Evolutionary conservation across 1,140 invertebrate species (phyloP), one percentile per base, ranked within the genome.

Genomic region (Pogonomyrmex californicus): DNA sequence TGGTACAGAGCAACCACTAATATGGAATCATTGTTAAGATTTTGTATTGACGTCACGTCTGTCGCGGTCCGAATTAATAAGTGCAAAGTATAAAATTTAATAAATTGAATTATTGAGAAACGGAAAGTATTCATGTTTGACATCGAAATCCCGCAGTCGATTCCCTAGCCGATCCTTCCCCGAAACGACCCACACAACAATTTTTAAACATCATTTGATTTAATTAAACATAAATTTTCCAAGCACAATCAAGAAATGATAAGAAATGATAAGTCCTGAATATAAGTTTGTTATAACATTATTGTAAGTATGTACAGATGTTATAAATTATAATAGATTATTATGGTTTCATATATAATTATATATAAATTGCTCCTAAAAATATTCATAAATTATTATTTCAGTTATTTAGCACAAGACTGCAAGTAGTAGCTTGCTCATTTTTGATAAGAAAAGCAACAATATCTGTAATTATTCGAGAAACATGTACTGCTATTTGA

Each of bases 381-480:
- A n/a, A 54, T 4, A 54, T 60, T 33, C 58, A 60, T 60, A 60
- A 60, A 60, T 60, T 60, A 60, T 33, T 33, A 60, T 60, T 60
- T 33, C 17, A 60, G 56, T 33, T 60, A 60, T 33, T 3, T 60
- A 5, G 30, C 30, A 60, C 58, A 60, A 12, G 58, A 30, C 4
- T 60, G 58, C 30, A 60, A 7, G 30, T 60, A 60, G 9, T 65
- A 65, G 62, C 62, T 7, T 65, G 62, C 14, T 17, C 62, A 17
- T 65, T 65, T 65, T 65, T 65, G 14, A 65, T 65, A 65, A 36
- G 62, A 65, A 65, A 65, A 33, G n/a, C 62, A 65, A 65, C 62
- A 17, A 36, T 65, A 3, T 38, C 33, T 65, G 62, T 65, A 65
- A 65, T 65, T 6, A 36, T 65, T 38, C 33, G 62, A 6, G 62